Conservation (phyloP, 2,797 vertebrate genomes). For the Thaleichthys pacificus region DNA sequence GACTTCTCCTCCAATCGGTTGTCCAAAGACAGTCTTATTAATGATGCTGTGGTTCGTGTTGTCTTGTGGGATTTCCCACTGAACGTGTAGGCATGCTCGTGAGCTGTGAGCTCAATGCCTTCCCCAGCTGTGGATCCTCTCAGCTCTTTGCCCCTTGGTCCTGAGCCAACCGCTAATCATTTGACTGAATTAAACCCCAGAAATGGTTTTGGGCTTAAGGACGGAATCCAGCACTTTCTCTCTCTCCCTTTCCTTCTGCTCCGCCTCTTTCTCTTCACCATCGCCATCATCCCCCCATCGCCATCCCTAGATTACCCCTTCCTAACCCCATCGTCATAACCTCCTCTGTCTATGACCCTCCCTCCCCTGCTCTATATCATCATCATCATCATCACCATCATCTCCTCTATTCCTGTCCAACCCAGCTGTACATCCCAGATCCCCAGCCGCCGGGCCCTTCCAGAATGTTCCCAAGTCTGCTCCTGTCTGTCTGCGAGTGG, state of each 20-base stretch:
- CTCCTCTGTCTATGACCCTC: no score
- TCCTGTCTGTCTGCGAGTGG: constrained; percentile 21
- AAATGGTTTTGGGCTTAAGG: neutral
- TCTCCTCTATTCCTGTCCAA: no score
- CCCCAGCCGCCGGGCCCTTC: constrained; percentile 29
- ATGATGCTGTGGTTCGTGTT: no score
- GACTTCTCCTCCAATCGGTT: neutral
- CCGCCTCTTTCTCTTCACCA: neutral
- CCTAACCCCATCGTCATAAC: neutral
- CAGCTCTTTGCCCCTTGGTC: neutral
- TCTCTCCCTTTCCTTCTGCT: no score
- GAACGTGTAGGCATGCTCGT: no score
- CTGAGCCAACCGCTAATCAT: neutral
- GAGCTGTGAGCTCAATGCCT: no score
- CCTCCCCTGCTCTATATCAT: no score
- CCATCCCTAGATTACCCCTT: neutral
- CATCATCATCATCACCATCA: no score
- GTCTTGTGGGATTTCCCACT: no score
- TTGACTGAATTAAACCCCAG: neutral
- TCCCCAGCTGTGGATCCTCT: no score
- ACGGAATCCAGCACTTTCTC: neutral
- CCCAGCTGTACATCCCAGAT: no score
- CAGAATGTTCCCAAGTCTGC: constrained; percentile 39
- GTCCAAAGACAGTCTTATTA: neutral
- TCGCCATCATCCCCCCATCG: neutral